These are phyloP conservation scores for Aviceda leuphotes DNA, from an alignment of 2,797 vertebrate species.

Conservation along the genomic window DNA sequence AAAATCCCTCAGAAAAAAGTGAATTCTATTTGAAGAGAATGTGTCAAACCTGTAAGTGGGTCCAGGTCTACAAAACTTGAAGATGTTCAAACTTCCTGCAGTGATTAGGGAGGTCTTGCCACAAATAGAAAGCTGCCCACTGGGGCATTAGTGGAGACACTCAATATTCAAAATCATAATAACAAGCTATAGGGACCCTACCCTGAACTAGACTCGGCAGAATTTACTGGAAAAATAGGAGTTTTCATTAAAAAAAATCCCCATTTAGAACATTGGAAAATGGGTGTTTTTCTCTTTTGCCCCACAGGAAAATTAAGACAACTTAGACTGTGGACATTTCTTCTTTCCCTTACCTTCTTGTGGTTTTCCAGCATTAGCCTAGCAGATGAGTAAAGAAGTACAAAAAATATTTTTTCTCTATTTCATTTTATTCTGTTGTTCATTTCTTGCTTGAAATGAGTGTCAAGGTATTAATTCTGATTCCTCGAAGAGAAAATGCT, in stretches of 20 bases:
- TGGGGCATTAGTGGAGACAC: not conserved
- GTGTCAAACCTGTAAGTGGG: not conserved
- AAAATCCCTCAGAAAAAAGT: not conserved
- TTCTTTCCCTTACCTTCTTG: not conserved
- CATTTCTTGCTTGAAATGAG: not conserved
- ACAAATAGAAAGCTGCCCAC: not conserved
- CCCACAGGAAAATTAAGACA: not conserved
- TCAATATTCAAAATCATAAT: not conserved
- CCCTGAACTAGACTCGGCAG: not conserved
- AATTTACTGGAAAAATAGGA: not conserved
- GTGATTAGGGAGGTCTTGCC: not conserved
- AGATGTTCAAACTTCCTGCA: not conserved
- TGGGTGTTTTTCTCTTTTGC: not conserved
- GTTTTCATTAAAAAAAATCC: not conserved
- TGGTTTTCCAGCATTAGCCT: not conserved
- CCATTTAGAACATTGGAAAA: not conserved
- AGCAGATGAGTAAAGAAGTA: not conserved
- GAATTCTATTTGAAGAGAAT: not conserved
- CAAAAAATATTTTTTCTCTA: not conserved
- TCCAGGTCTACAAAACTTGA: not conserved
- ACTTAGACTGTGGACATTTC: not conserved
- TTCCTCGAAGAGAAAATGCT: not conserved
- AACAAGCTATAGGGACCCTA: not conserved
- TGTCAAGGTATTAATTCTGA: not conserved
- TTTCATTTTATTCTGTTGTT: not conserved